Evolutionary conservation across 92 coral and sea anemone genomes (phyloP).

Genomic region (Epizoanthus stellaris): DNA sequence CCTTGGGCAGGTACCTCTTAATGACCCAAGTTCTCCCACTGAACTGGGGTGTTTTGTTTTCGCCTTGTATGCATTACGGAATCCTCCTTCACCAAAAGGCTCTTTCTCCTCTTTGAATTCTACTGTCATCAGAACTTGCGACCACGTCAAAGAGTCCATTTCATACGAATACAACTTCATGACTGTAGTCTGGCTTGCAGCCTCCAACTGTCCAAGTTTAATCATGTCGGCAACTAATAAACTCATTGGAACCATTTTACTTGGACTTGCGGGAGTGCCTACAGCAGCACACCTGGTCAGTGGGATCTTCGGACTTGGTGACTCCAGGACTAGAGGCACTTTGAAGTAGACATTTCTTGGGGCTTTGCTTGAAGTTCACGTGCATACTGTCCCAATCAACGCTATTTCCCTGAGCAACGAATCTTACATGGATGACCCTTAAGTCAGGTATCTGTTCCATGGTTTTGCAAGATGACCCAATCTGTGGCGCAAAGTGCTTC

Average conservation of each 20-base stretch:
- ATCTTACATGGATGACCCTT: constrained; percentile 53
- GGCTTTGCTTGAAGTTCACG: neutral
- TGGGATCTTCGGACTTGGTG: constrained; percentile 1
- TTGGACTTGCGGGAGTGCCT: constrained; percentile 26
- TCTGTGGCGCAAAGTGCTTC: constrained; percentile 36
- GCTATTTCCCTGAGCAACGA: neutral
- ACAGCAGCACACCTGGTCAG: neutral
- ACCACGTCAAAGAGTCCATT: constrained; percentile 54
- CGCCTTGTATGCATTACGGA: constrained; percentile 61
- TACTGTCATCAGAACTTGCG: constrained; percentile 37
- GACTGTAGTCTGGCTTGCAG: constrained; percentile 49
- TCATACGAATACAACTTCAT: constrained; percentile 41
- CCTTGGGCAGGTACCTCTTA: constrained; percentile 54
- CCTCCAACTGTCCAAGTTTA: constrained; percentile 53
- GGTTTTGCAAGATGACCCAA: constrained; percentile 45
- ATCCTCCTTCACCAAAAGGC: constrained; percentile 49
- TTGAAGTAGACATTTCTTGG: neutral
- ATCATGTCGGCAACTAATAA: constrained; percentile 65
- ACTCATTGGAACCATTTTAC: constrained; percentile 60
- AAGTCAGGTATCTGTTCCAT: constrained; percentile 49
- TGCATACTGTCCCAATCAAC: no score
- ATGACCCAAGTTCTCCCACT: constrained; percentile 59
- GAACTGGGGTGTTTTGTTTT: constrained; percentile 49
- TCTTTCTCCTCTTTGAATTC: constrained; percentile 51
- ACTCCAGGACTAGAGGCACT: neutral